Base-by-base conservation (phyloP, 2,888 invertebrate species). In the Anarsia innoxiella region DNA sequence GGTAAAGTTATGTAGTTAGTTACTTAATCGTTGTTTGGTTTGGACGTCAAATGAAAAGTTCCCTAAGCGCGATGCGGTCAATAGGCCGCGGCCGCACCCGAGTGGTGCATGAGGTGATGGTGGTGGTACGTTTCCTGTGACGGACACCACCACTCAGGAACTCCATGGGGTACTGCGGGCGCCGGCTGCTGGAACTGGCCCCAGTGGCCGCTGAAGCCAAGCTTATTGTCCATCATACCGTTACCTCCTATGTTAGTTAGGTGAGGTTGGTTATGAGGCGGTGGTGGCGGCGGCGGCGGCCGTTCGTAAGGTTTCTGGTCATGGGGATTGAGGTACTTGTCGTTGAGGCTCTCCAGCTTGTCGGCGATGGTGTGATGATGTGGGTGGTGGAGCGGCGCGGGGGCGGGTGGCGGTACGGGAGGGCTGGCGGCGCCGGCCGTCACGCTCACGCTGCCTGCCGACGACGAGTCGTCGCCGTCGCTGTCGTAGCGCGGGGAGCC, bases 381-480 rank as follows among this genome's bases (percentile, higher is more conserved):
- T 41, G 66, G 68, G 45, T 77, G 74, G 46, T 77, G 71, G 0
- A 50, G 46, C 0, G 63, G 50, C 60, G 53, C 75, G 63, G 75
- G 74, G 59, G 59, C 73, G 61, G 80, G 67, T 0, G 68, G 82
- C 3, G 70, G 75, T 40, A 63, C 79, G 46, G 77, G 84, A 10
- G 86, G 88, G 63, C 86, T 89, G 45, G 85, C 87, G 36, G 86
- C 89, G 49, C 79, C 88, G 53, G 71, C 89, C 15, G 89, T 89
- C 32, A 91, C 91, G 49, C 91, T 91, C 54, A 91, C 89, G 63
- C 91, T 91, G 44, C 90, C 91, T 37, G 91, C 92, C 1, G 92
- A 92, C 39, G 93, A 92, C 45, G 93, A 93, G 67, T 94, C 94
- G 69, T 95, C 95, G 28, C 93, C 94, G 71, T 95, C 96, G 73